Base-by-base conservation (phyloP, 2,888 invertebrate genomes). In the Zeuzera pyrina region DNA sequence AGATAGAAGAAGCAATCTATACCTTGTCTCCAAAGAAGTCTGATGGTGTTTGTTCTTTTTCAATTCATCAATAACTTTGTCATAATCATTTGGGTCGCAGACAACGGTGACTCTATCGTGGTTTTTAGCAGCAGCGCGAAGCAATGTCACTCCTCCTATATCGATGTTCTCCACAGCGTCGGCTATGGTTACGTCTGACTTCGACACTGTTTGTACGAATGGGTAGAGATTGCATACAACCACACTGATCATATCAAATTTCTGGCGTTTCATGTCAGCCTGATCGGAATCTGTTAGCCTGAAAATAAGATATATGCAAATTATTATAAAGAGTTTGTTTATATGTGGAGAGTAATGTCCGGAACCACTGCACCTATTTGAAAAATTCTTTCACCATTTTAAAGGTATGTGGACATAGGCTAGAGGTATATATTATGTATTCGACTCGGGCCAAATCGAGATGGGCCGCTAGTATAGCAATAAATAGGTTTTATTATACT, bases 211-310 rank as follows among this genome's bases (percentile, higher is more conserved):
- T 53, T 94, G 87, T 2, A 92, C 91, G 71, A 98, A 98, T 1
- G 98, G 98, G 71, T 98, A 98, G 33, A 98, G 85, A 81, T 99
- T 98, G 83, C 98, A 98, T 0, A 95, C 96, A 0, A 98, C 98
- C 12, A 98, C 81, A 58, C 90, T 87, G 33, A 97, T 90, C 71
- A 93, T 86, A 35, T 92, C 88, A 53, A 89, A 94, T 30, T 91
- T 90, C 63, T 93, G 93, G 31, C 88, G 87, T 34, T 86, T 78
- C 86, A 98, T 87, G 67, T 98, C 98, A 0, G 86, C 87, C 61
- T 89, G 84, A 73, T 98, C 97, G 2, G 89, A 88, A 3, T 89
- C 88, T 4, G 89, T 91, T 11, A 88, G 65, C 43, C 94, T 88
- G 42, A 84, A 81, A 45, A 32, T 6, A 34, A 34, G 8, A 8